These are phyloP conservation scores for Melipona quadrifasciata DNA, from an alignment of 1,140 invertebrate species.

Conservation along the genomic window DNA sequence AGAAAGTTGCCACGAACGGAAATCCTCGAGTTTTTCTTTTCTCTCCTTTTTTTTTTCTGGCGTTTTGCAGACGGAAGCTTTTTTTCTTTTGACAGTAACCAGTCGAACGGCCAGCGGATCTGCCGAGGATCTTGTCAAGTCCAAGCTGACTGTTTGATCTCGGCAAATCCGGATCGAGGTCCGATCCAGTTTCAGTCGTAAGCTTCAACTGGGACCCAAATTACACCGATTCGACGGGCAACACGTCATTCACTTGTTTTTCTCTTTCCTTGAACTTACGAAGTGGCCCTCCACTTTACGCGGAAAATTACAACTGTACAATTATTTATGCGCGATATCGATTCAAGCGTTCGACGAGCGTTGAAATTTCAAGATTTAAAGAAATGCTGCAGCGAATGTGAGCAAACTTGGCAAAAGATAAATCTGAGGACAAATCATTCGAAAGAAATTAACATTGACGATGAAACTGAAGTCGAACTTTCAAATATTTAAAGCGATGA, in stretches of 20 bases:
- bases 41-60: too few relatives aligned
- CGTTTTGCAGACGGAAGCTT: not conserved
- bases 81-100: not conserved
- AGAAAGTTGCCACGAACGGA: not conserved
- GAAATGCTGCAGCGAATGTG: too few relatives aligned
- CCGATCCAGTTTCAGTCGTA: not conserved
- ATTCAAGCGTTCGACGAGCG: too few relatives aligned
- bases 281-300: too few relatives aligned
- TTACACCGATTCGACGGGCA: not conserved
- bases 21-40: not conserved
- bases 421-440: too few relatives aligned
- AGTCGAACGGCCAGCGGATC: not conserved
- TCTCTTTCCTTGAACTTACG: not conserved
- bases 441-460: too few relatives aligned
- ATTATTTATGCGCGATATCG: too few relatives aligned
- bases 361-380: too few relatives aligned
- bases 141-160: conserved; percentile 12
- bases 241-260: not conserved
- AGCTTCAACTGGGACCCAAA: conserved; percentile 6
- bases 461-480: too few relatives aligned
- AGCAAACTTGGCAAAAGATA: too few relatives aligned
- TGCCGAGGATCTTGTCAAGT: not conserved
- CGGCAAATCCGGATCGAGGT: conserved; percentile 10
- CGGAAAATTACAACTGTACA: too few relatives aligned
- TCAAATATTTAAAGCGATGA: too few relatives aligned